Percentiles rank a stretch among this genome's conserved stretches.
phyloP scores from a whole-genome alignment of 2,113 vertebrate genomes.

The Lagopus leucura region DNA sequence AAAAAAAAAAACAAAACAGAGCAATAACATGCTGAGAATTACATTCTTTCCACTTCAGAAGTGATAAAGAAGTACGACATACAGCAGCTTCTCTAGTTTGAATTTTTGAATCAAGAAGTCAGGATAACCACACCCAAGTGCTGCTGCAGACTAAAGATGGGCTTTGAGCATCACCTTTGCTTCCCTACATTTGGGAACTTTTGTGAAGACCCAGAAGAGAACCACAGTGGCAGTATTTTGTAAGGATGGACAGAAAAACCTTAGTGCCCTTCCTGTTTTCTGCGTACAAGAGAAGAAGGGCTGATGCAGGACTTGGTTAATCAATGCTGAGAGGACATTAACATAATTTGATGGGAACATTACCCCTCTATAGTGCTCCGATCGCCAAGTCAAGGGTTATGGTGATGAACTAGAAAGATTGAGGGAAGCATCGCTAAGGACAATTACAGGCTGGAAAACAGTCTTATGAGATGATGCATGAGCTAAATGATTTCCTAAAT shows the following conservation, averaged over 20 bases:
- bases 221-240: not conserved
- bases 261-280: not conserved
- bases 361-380: not conserved
- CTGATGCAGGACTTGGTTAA: slow-evolving; percentile 32
- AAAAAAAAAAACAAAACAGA: not conserved
- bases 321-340: not conserved
- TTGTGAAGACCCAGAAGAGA: not conserved
- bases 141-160: not conserved
- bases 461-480: not conserved
- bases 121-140: not conserved
- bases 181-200: not conserved
- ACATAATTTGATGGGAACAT: not conserved
- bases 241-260: not conserved
- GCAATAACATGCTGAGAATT: not conserved
- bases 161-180: not conserved
- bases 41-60: not conserved
- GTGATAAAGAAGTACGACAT: not conserved
- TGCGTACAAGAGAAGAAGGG: not conserved
- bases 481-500: not conserved
- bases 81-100: not conserved
- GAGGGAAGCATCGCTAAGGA: not conserved
- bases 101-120: not conserved
- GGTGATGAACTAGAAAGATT: slow-evolving; percentile 6
- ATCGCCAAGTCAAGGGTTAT: not conserved
- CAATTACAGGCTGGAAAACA: not conserved